Base-by-base conservation (phyloP, 1,140 invertebrate genomes). In the Nixonia krombeini region DNA sequence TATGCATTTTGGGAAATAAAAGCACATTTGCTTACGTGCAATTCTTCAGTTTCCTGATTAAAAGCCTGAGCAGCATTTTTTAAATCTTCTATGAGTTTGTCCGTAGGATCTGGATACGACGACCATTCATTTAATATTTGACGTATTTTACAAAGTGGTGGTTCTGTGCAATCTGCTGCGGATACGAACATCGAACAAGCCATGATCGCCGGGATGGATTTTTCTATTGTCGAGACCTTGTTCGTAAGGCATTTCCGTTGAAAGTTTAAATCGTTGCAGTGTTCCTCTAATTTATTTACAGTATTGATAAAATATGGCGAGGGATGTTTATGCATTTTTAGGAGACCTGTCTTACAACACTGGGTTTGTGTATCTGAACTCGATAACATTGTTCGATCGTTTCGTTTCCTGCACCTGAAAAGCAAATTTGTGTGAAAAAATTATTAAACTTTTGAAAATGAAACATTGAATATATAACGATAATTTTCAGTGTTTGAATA, bases 21-120 rank as follows among this genome's bases (percentile, higher is more conserved):
- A 17, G 67, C 78, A 71, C n/a, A n/a, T n/a, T n/a, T n/a, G n/a
- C n/a, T n/a, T 82, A 84, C 83, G 74, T 85, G 79, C 74, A 82
- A 78, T 42, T 81, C 57, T n/a, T 67, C 23, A 15, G 73, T 78
- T 64, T 84, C 73, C 2, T 26, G 26, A 3, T 72, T 61, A 1
- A 83, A 33, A n/a, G 57, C 55, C 10, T 75, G 42, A 6, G 76
- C 68, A 0, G 16, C 18, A 0, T 26, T 67, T 23, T 47, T 62
- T 8, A 81, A 51, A 13, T 64, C 53, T n/a, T 57, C 38, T 5
- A 76, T 40, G 2, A 80, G 66, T 49, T 70, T 78, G 4, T 82
- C 76, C 0, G 72, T 73, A 0, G 70, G 75, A 49, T 81, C 76
- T 0, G 73, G 65, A 46, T 65, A 26, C 0, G 78, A 67, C 0